Conservation (phyloP, 2,888 invertebrate genomes). For the Agelastica alni region DNA sequence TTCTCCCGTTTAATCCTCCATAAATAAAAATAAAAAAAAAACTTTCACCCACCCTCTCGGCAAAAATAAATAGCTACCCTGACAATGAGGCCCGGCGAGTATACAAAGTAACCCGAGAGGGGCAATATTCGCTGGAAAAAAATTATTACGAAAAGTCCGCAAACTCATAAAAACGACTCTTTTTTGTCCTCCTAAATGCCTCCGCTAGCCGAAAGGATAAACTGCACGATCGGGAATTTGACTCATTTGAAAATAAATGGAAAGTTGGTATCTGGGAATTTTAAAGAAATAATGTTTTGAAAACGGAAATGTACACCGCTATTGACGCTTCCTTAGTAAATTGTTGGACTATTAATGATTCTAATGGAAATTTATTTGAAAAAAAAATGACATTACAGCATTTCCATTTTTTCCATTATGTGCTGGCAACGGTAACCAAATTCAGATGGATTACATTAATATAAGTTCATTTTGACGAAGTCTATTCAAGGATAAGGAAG, state of each 20-base stretch:
- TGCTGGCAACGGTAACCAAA: too few species aligned
- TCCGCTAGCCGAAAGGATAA: not conserved
- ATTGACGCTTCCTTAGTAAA: too few species aligned
- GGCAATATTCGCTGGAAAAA: slow-evolving; percentile 28
- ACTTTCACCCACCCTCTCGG: slow-evolving; percentile 15
- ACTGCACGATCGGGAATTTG: not conserved
- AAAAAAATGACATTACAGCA: too few species aligned
- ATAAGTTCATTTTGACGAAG: too few species aligned
- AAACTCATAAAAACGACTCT: not conserved
- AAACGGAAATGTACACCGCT: too few species aligned
- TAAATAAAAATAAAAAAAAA: slow-evolving; percentile 25
- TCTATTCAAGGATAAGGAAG: too few species aligned
- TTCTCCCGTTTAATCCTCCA: slow-evolving; percentile 26
- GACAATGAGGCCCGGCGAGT: slow-evolving; percentile 25
- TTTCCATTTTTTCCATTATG: too few species aligned
- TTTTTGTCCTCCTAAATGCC: not conserved
- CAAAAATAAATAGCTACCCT: slow-evolving; percentile 29
- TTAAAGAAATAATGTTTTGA: too few species aligned
- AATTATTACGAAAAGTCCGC: slow-evolving; percentile 22
- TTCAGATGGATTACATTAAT: too few species aligned
- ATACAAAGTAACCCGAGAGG: slow-evolving; percentile 23
- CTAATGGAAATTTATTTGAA: too few species aligned
- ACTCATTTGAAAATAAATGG: not conserved
- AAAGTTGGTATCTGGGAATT: too few species aligned
- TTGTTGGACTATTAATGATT: too few species aligned